These are phyloP conservation scores for Tetranychus cinnabarinus DNA, from an alignment of 1,140 invertebrate genomes.

Conservation along the genomic window DNA sequence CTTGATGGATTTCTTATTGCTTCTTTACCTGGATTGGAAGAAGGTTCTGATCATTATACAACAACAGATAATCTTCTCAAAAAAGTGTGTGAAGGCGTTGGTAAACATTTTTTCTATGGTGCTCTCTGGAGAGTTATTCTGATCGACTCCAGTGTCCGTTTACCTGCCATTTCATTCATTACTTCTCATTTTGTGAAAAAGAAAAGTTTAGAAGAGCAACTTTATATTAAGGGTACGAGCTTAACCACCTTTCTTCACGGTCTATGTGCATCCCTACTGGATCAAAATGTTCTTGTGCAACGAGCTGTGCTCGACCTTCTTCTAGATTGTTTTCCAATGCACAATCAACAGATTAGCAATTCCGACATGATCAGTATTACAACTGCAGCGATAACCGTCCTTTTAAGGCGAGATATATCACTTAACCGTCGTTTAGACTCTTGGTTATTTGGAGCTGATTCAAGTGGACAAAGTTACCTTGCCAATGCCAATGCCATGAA, in stretches of 20 bases:
- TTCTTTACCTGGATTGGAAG: conserved; percentile 61
- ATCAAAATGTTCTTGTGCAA: conserved; percentile 59
- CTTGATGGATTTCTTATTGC: conserved; percentile 65
- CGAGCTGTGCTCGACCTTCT: conserved; percentile 62
- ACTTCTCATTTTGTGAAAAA: conserved; percentile 59
- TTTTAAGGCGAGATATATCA: conserved; percentile 71
- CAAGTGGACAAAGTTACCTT: background rate
- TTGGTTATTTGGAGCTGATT: conserved; percentile 51
- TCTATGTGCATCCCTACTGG: conserved; percentile 48
- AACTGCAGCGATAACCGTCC: conserved; percentile 51
- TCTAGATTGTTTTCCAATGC: conserved; percentile 58
- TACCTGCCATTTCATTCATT: conserved; percentile 59
- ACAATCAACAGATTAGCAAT: conserved; percentile 45
- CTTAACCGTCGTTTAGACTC: conserved; percentile 60
- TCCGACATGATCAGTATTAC: conserved; percentile 50
- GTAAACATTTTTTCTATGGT: conserved; percentile 53
- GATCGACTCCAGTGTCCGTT: conserved; percentile 52
- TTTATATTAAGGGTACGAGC: conserved; percentile 61
- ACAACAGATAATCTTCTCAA: conserved; percentile 50
- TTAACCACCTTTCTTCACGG: conserved; percentile 54
- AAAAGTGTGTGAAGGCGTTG: conserved; percentile 54
- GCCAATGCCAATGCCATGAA: background rate
- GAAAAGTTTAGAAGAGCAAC: conserved; percentile 54
- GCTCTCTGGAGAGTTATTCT: conserved; percentile 69
- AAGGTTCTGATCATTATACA: conserved; percentile 70